phyloP scores from a whole-genome alignment of 1,140 invertebrate species.

The Lucilia cuprina region DNA sequence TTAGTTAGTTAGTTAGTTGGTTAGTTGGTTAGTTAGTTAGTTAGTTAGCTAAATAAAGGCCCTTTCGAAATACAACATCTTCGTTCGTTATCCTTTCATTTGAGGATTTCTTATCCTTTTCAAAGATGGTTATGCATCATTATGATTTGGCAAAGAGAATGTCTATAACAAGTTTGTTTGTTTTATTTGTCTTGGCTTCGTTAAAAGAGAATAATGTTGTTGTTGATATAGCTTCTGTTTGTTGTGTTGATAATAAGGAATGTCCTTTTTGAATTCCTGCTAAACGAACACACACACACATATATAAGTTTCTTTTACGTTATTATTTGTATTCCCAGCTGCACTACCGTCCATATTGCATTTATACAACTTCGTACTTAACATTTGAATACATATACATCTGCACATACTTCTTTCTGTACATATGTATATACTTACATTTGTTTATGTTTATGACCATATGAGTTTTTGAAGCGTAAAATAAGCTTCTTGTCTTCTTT shows the following conservation, averaged over 20 bases:
- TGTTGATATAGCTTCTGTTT: neutral
- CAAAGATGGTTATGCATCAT: constrained; percentile 18
- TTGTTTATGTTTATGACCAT: neutral
- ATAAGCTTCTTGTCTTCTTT: constrained; percentile 28
- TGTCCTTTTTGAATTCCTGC: constrained; percentile 15
- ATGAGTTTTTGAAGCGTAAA: constrained; percentile 22
- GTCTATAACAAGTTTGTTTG: constrained; percentile 23
- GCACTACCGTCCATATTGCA: constrained; percentile 32
- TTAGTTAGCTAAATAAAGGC: no score
- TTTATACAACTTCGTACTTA: neutral
- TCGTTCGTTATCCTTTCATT: no score
- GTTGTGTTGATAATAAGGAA: neutral
- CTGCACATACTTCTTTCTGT: neutral
- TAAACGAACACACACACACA: neutral
- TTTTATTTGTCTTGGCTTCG: constrained; percentile 10
- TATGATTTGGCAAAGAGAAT: constrained; percentile 30
- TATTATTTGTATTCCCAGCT: constrained; percentile 34
- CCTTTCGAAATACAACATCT: no score
- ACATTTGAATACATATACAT: neutral
- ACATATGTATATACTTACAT: neutral
- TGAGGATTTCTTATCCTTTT: neutral
- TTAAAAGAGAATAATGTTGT: neutral
- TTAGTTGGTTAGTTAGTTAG: no score
- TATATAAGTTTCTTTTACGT: neutral
- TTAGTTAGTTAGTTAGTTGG: no score